Conservation (phyloP, 2,888 invertebrate genomes). For the Molorchus minor region DNA sequence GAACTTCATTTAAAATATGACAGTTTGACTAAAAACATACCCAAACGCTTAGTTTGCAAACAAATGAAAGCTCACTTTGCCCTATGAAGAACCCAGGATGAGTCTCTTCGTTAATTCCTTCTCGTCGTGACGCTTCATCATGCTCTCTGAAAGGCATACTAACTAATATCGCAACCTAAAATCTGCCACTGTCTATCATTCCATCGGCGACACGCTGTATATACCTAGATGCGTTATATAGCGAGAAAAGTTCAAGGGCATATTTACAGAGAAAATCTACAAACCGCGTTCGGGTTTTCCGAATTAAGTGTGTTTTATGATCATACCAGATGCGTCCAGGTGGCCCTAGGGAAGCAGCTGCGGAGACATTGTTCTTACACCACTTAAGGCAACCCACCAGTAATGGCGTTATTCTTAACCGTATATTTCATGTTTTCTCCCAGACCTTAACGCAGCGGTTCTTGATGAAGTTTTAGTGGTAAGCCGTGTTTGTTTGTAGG, state of each 20-base stretch:
- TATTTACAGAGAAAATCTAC: constrained; percentile 7
- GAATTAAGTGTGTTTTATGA: constrained; percentile 38
- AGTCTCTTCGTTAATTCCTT: constrained; percentile 6
- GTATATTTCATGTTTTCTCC: constrained; percentile 29
- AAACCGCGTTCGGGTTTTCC: constrained; percentile 13
- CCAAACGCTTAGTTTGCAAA: constrained; percentile 6
- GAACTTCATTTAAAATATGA: too few relatives aligned
- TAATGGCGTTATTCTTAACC: constrained; percentile 44
- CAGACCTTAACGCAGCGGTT: constrained; percentile 10
- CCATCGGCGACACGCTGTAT: too few relatives aligned
- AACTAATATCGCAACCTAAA: constrained; percentile 5
- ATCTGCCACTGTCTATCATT: too few relatives aligned
- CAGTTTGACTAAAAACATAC: neutral
- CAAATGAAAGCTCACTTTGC: neutral
- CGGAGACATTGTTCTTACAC: constrained; percentile 44
- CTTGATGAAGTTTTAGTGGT: constrained; percentile 13
- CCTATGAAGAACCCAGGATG: constrained; percentile 13
- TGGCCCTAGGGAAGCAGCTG: constrained; percentile 41
- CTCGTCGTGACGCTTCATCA: neutral
- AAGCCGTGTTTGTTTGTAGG: constrained; percentile 12
- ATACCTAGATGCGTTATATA: too few relatives aligned
- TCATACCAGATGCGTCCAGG: constrained; percentile 39
- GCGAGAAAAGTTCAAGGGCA: neutral
- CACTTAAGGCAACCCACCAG: constrained; percentile 45
- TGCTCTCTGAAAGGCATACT: neutral